Evolutionary conservation across 2,888 invertebrate species (phyloP), one percentile per base, ranked within the genome.

Genomic region (Trachelus tabidus): DNA sequence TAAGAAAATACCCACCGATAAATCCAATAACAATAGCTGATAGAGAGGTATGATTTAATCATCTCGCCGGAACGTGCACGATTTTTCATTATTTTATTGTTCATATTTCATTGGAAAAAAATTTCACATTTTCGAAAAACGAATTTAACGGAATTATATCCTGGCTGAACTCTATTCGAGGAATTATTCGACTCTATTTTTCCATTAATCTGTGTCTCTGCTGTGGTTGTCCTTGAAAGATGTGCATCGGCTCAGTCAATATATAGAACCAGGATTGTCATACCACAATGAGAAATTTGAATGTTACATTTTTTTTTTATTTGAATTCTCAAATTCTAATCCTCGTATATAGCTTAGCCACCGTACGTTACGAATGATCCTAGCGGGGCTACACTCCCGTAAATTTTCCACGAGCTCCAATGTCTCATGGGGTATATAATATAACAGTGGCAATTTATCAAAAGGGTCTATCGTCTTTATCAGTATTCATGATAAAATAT

Each of bases 391-490:
- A 33, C 12, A 31, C 15, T 71, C 71, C 71, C 71, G 71, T 33
- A 33, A 56, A 56, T 56, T 71, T 11, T 15, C 6, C 71, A 33
- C 2, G 71, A 71, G 71, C n/a, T 71, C 30, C 33, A 33, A 31
- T 71, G 71, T 71, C 71, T 33, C 71, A 31, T 15, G 71, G 15
- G 31, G 0, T 56, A 56, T 56, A 56, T 23, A 71, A 71, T 71
- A 71, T 31, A 30, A 31, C 84, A 85, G 85, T 85, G 84, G 83
- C 76, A 76, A 80, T 82, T 80, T 83, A 87, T 84, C 87, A 87
- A 88, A 89, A 87, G 87, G 87, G 88, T 87, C 88, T 82, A 85
- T 86, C 86, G 56, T 15, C 23, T 9, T 56, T 56, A 56, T 56
- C 56, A 23, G 23, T 56, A 56, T 23, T 56, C 23, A 2, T 23